These are phyloP conservation scores for Drosophila meridiana DNA, from an alignment of 2,888 invertebrate genomes.

Conservation along the genomic window DNA sequence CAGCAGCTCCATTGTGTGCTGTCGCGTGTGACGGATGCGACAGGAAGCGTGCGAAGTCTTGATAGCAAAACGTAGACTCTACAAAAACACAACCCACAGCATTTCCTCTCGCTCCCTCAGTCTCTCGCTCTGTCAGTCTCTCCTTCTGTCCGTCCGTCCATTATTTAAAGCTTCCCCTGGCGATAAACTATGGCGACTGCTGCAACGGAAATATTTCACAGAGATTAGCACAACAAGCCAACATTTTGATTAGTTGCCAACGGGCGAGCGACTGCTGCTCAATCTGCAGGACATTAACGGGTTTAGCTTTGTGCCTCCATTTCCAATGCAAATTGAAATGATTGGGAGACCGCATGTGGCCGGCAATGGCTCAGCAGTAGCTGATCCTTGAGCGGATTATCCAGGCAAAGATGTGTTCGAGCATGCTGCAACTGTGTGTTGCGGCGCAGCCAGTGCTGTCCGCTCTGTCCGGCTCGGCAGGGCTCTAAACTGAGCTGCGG, in stretches of 20 bases:
- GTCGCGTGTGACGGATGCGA: conserved; percentile 70
- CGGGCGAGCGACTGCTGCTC: not conserved
- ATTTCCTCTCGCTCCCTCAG: not conserved
- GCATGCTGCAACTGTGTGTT: conserved; percentile 79
- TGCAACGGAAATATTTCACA: conserved; percentile 72
- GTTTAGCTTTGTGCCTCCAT: conserved; percentile 68
- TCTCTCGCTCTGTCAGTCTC: not conserved
- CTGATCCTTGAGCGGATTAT: conserved; percentile 76
- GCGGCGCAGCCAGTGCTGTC: conserved; percentile 80
- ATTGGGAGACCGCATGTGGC: conserved; percentile 77
- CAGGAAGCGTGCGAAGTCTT: conserved; percentile 69
- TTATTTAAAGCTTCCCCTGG: conserved; percentile 67
- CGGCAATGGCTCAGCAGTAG: conserved; percentile 80
- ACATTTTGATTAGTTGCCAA: conserved; percentile 62
- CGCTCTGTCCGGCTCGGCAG: conserved; percentile 21
- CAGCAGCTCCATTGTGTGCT: conserved; percentile 56
- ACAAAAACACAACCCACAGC: conserved; percentile 25
- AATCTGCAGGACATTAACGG: conserved; percentile 6
- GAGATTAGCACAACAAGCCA: conserved; percentile 65
- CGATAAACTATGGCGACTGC: conserved; percentile 52
- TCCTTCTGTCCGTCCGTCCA: conserved; percentile 23
- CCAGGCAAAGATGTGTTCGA: conserved; percentile 80
- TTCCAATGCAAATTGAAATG: conserved; percentile 84
- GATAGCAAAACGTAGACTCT: conserved; percentile 39
- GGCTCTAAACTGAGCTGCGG: conserved; percentile 25